These are phyloP conservation scores for Anoplopoma fimbria DNA, from an alignment of 2,113 vertebrate species.

Conservation along the genomic window DNA sequence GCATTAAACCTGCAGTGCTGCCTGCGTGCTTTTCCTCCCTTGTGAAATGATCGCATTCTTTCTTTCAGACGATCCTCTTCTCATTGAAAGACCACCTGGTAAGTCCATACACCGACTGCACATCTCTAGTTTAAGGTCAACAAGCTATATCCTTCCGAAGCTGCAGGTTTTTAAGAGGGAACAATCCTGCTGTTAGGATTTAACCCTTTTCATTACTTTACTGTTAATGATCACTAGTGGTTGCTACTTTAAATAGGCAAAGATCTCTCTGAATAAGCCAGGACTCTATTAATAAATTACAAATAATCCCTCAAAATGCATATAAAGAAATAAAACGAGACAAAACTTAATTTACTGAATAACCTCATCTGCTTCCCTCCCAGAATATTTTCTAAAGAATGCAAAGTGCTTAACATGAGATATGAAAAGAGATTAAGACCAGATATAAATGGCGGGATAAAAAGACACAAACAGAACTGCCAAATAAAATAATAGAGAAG, in stretches of 20 bases:
- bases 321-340: neutral
- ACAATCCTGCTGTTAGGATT: neutral
- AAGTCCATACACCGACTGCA: conserved; percentile 62
- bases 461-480: neutral
- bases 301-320: neutral
- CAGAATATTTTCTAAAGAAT: neutral
- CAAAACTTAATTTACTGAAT: neutral
- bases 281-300: no score
- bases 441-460: neutral
- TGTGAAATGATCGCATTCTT: conserved; percentile 48
- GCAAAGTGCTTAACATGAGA: neutral
- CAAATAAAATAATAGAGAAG: neutral
- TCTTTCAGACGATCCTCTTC: conserved; percentile 86
- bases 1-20: conserved; percentile 40
- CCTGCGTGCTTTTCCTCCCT: conserved; percentile 41
- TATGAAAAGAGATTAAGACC: neutral
- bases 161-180: neutral
- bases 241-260: neutral
- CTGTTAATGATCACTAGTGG: neutral
- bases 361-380: neutral
- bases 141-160: neutral
- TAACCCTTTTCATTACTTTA: neutral
- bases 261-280: neutral
- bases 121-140: conserved; percentile 15
- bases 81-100: conserved; percentile 96